Evolutionary conservation across 2,888 invertebrate genomes (phyloP), one percentile per base, ranked within the genome.

Genomic region (Tetrapedia diversipes): DNA sequence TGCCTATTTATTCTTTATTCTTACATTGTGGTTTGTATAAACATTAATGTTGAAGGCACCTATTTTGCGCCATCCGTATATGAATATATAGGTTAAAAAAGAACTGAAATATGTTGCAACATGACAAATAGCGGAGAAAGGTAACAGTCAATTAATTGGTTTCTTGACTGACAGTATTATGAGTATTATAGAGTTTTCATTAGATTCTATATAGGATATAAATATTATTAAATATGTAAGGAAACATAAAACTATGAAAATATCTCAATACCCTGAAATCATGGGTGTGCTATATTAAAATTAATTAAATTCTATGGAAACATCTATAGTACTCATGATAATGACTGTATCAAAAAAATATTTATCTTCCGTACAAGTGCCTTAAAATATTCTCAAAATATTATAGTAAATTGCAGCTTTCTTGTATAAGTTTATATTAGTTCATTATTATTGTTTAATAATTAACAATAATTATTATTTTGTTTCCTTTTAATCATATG

Each of bases 1-100:
- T 84, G 84, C 84, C 84, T 84, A 73, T 79, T 79, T 81, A 80
- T 83, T 84, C 81, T 76, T 80, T 70, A 69, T 66, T 79, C 75
- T 41, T 75, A 72, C 54, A 54, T 53, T 34, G 59, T 54, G 39
- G 37, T 70, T 71, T 61, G 72, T 65, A 65, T 57, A 73, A 68
- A 73, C 66, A 51, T 72, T 47, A 37, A 72, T 54, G 14, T 67
- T 43, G 41, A 57, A 71, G 59, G 73, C 78, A 68, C 78, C 69
- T 75, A 71, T 27, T 34, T 79, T 34, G 53, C 66, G 41, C n/a
- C 11, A 45, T 66, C 49, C 51, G 39, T 47, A 39, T 39, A 51
- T n/a, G 43, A 11, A 54, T 16, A 45, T 37, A 51, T 54, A 54
- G 37, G 10, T 51, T 56, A 39, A 64, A 39, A 32, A 45, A 54